Percentiles rank a stretch among this genome's conserved stretches.
Evolutionary conservation across 1,140 invertebrate species (phyloP).

Genomic region (Rhopalosiphum maidis): DNA sequence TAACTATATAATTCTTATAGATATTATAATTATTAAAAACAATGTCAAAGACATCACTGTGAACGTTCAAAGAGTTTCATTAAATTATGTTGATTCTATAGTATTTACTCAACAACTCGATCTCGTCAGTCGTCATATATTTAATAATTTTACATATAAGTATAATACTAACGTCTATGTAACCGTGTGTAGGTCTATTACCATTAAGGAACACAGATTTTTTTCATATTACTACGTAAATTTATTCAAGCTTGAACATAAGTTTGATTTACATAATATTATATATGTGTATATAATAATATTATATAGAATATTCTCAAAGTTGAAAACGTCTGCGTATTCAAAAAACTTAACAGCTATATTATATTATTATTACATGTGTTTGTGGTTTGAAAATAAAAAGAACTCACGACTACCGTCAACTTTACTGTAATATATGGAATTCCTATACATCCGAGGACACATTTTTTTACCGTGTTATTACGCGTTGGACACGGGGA

Average conservation of each 20-base stretch:
- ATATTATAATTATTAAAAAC: conserved; percentile 9
- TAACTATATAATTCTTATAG: background rate
- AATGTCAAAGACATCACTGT: background rate
- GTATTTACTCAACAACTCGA: background rate
- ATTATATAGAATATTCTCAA: background rate
- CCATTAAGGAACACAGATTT: background rate
- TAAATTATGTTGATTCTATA: conserved; percentile 1
- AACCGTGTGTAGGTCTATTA: background rate
- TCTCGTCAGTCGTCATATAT: background rate
- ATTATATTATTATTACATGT: conserved; percentile 9
- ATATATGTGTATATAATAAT: background rate
- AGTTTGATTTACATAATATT: background rate
- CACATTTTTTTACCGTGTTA: conserved; percentile 37
- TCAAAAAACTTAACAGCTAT: conserved; percentile 11
- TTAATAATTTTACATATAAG: background rate
- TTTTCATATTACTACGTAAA: background rate
- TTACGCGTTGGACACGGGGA: conserved; percentile 39
- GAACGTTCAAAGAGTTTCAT: background rate
- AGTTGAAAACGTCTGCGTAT: conserved; percentile 2
- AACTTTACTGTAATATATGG: conserved; percentile 15
- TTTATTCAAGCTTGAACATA: background rate
- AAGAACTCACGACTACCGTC: background rate
- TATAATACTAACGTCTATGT: background rate
- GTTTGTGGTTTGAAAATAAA: background rate
- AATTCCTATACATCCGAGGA: conserved; percentile 5